Base-by-base conservation (phyloP, 2,113 vertebrate genomes). In the Oenanthe oenanthe region DNA sequence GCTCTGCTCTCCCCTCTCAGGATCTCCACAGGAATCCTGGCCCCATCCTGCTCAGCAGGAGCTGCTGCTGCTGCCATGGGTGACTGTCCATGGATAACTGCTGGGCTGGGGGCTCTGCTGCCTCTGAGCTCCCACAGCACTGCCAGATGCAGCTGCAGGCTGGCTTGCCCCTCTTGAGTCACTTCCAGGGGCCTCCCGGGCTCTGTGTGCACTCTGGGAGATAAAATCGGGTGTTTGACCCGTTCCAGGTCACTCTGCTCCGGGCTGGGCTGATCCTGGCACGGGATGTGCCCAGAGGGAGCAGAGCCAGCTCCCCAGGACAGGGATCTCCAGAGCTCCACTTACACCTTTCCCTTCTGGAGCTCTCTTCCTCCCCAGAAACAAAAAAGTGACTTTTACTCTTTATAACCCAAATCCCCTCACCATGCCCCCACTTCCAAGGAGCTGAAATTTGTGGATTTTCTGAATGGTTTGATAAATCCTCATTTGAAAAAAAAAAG, bases 81-180 rank as follows among this genome's bases (percentile, higher is more conserved):
- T 24, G 1, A 13, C 7, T 7, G 14, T 12, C 10, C 2, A 0
- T 1, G 36, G 60, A 3, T 17, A 4, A 1, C 17, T 1, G 20
- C 6, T 42, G 40, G 40, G 40, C 12, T 36, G 34, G 34, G 34
- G 34, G 34, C 34, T 29, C 34, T 36, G 34, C 34, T 36, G 34
- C 8, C 34, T 36, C 34, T 36, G 34, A 36, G 34, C 43, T 43
- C 43, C 43, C 43, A 43, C 42, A 43, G 43, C 48, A 4, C 48
- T 51, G 26, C 50, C 72, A 0, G 19, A 3, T 13, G 6, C 1
- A 0, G 3, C 1, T 48, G n/a, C 9, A 14, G 85, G 43, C 60
- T 25, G 31, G 32, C 0, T 7, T 47, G 85, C 34, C 81, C 85
- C 73, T 73, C 47, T 29, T 7, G 4, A 10, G 4, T 50, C 25